These are phyloP conservation scores for Zhuqinia jingwanae DNA, from an alignment of 2,888 invertebrate genomes.

Conservation along the genomic window DNA sequence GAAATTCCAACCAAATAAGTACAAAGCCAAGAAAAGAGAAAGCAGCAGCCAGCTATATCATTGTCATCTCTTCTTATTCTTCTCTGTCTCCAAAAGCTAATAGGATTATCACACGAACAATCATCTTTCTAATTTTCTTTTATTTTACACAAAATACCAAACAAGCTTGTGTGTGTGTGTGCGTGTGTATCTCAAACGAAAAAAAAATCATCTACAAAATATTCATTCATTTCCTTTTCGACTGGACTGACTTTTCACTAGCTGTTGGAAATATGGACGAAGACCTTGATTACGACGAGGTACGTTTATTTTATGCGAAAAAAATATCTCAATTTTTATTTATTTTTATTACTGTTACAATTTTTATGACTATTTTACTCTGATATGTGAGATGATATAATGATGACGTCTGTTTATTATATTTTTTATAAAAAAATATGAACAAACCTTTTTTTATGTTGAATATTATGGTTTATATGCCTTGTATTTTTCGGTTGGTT, in stretches of 20 bases:
- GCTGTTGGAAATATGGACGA: slow-evolving; percentile 26
- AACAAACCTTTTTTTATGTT: background rate
- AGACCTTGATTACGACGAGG: slow-evolving; percentile 60
- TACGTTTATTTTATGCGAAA: slow-evolving; percentile 31
- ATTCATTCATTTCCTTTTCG: background rate
- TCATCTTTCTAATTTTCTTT: background rate
- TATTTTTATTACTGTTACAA: background rate
- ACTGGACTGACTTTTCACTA: background rate
- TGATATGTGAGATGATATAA: background rate
- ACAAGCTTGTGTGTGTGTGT: no score
- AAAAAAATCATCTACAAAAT: background rate
- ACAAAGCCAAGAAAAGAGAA: background rate
- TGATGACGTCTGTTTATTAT: background rate
- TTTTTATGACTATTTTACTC: background rate
- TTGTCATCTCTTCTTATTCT: background rate
- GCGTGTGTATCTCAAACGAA: no score
- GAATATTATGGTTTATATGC: background rate
- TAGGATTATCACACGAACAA: slow-evolving; percentile 22
- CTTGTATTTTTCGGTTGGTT: background rate
- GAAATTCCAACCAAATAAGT: background rate
- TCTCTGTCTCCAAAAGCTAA: background rate
- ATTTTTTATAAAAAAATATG: no score
- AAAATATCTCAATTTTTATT: background rate
- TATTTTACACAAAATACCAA: background rate
- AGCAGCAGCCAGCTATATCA: background rate